phyloP scores from a whole-genome alignment of 2,797 vertebrate genomes.

The Acrossocheilus wenchowensis region DNA sequence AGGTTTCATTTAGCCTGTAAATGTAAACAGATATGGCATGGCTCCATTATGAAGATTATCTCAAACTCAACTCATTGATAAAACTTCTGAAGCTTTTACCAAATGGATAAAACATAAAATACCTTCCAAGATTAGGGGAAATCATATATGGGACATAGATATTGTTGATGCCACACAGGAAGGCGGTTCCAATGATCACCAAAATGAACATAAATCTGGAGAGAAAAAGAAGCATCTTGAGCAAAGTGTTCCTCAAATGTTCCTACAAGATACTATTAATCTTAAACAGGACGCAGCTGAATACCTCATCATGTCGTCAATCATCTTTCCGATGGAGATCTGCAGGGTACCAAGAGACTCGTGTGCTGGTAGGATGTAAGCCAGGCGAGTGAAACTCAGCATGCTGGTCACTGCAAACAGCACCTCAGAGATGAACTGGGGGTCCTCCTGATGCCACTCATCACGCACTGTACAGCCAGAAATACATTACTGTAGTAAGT shows the following conservation, averaged over 20 bases:
- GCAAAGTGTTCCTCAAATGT: background rate
- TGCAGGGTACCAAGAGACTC: slow-evolving; percentile 91
- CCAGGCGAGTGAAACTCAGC: slow-evolving; percentile 90
- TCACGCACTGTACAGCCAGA: slow-evolving; percentile 38
- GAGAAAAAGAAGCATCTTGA: background rate
- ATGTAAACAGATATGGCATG: background rate
- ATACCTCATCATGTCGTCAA: slow-evolving; percentile 92
- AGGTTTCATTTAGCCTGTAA: slow-evolving; percentile 88
- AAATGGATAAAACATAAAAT: background rate
- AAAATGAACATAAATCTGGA: slow-evolving; percentile 90
- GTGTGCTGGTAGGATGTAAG: slow-evolving; percentile 90
- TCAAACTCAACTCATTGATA: background rate
- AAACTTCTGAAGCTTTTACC: background rate
- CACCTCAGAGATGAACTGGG: slow-evolving; percentile 88
- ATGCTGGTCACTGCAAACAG: slow-evolving; percentile 92
- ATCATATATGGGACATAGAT: slow-evolving; percentile 88
- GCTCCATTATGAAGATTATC: background rate
- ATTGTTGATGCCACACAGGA: slow-evolving; percentile 93
- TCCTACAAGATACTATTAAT: background rate
- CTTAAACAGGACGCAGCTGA: background rate
- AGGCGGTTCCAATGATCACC: slow-evolving; percentile 93
- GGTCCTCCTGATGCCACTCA: slow-evolving; percentile 67
- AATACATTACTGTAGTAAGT: background rate
- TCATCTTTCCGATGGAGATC: slow-evolving; percentile 94
- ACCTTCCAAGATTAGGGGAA: slow-evolving; percentile 86